phyloP scores from a whole-genome alignment of 2,888 invertebrate species.

The Macroteleia sp. region DNA sequence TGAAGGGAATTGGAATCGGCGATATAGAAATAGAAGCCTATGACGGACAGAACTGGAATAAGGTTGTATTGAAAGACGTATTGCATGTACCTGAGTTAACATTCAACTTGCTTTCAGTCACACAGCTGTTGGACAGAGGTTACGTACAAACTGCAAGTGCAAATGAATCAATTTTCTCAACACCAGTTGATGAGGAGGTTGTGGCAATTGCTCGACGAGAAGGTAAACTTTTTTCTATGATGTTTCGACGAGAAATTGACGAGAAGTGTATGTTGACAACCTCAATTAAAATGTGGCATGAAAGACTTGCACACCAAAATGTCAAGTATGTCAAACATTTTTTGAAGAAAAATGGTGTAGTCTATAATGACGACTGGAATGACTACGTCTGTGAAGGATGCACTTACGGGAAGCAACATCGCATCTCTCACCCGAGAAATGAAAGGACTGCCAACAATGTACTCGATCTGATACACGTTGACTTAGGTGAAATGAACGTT shows the following conservation, averaged over 20 bases:
- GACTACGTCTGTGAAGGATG: not conserved
- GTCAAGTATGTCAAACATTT: not conserved
- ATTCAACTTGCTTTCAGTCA: slow-evolving; percentile 70
- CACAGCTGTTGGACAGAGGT: slow-evolving; percentile 68
- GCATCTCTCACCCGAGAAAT: slow-evolving; percentile 1
- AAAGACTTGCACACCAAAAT: not conserved
- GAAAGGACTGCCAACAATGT: not conserved
- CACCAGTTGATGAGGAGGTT: slow-evolving; percentile 16
- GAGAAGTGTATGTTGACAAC: not conserved
- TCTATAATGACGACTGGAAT: not conserved
- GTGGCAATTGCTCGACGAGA: too few relatives aligned
- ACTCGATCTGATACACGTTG: not conserved
- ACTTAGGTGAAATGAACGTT: not conserved
- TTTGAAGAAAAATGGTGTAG: not conserved
- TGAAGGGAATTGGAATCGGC: slow-evolving; percentile 69
- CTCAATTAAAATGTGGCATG: not conserved
- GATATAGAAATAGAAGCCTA: slow-evolving; percentile 68
- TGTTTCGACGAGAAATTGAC: too few relatives aligned
- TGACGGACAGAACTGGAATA: slow-evolving; percentile 66
- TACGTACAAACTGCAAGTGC: slow-evolving; percentile 55
- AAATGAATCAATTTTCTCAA: slow-evolving; percentile 61
- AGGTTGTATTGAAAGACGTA: slow-evolving; percentile 62
- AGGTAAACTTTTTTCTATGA: too few relatives aligned
- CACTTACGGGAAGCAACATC: not conserved
- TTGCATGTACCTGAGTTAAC: slow-evolving; percentile 58